A percentile compares a stretch with the other conserved stretches of the same genome.
Conservation (phyloP, 35 echinoderm and acorn worm genomes). For the Lytechinus variegatus region DNA sequence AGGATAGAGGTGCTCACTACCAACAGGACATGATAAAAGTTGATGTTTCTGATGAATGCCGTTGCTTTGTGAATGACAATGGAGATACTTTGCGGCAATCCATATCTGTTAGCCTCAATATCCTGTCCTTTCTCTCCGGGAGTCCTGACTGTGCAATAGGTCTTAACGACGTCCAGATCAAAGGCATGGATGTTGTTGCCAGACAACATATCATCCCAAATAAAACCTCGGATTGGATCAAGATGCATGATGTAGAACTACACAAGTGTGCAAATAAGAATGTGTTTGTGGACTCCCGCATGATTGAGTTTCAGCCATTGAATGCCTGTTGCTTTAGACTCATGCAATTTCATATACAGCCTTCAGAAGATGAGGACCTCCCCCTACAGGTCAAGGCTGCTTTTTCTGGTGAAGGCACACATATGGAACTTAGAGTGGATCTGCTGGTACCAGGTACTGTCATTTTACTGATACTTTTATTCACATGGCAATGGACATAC, state of each 20-base stretch:
- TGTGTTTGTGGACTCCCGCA: slow-evolving; percentile 78
- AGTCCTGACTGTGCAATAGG: slow-evolving; percentile 91
- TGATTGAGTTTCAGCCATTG: slow-evolving; percentile 81
- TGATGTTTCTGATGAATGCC: slow-evolving; percentile 74
- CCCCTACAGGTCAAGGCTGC: slow-evolving; percentile 79
- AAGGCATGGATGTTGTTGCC: slow-evolving; percentile 77
- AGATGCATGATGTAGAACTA: slow-evolving; percentile 79
- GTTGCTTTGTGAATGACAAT: slow-evolving; percentile 60
- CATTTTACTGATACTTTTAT: background rate
- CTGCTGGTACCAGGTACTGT: slow-evolving; percentile 80
- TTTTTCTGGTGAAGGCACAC: slow-evolving; percentile 80
- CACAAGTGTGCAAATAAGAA: slow-evolving; percentile 95
- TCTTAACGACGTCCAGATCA: slow-evolving; percentile 87
- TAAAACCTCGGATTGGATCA: slow-evolving; percentile 85
- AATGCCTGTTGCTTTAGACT: slow-evolving; percentile 90
- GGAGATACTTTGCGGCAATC: slow-evolving; percentile 82
- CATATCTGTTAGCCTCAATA: slow-evolving; percentile 64
- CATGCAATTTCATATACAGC: slow-evolving; percentile 74
- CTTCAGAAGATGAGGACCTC: slow-evolving; percentile 65
- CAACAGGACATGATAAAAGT: slow-evolving; percentile 80
- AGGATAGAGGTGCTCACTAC: slow-evolving; percentile 75
- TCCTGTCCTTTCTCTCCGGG: slow-evolving; percentile 85
- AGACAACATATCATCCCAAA: slow-evolving; percentile 91
- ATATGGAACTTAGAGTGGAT: slow-evolving; percentile 89
- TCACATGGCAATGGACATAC: too few species aligned